Conservation (phyloP, 1,140 invertebrate species). For the Drosophila santomea region DNA sequence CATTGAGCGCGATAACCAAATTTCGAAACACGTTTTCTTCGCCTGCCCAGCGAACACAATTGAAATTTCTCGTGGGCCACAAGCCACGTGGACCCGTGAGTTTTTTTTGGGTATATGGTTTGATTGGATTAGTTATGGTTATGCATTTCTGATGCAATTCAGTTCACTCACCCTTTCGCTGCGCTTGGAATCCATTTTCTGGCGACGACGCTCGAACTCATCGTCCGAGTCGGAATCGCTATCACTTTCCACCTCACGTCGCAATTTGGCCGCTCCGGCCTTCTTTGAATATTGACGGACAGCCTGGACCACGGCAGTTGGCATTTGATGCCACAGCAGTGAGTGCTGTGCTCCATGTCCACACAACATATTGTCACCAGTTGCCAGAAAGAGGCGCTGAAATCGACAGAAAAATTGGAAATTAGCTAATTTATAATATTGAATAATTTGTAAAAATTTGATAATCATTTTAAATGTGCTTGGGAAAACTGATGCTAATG, state of each 20-base stretch:
- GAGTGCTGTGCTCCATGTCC: constrained; percentile 29
- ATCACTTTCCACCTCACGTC: constrained; percentile 85
- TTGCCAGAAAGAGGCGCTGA: constrained; percentile 45
- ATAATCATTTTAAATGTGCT: no score
- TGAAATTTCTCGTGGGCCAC: constrained; percentile 1
- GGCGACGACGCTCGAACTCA: constrained; percentile 85
- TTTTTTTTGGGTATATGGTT: neutral
- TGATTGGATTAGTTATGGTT: neutral
- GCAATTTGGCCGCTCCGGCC: constrained; percentile 47
- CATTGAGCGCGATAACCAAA: constrained; percentile 17
- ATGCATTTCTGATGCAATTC: constrained; percentile 23
- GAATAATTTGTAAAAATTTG: no score
- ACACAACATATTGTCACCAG: constrained; percentile 12
- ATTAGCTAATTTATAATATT: no score
- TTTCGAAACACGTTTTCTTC: constrained; percentile 55
- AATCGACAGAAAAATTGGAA: constrained; percentile 6
- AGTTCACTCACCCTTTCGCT: constrained; percentile 85
- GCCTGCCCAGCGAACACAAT: constrained; percentile 3
- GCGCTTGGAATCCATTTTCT: constrained; percentile 78
- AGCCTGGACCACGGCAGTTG: constrained; percentile 36
- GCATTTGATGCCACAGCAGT: constrained; percentile 57
- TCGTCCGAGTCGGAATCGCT: constrained; percentile 87
- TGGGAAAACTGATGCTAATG: no score
- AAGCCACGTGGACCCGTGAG: constrained; percentile 46
- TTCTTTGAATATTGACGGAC: constrained; percentile 77